Conservation (phyloP, 2,888 invertebrate species). For the Brenthis hecate region DNA sequence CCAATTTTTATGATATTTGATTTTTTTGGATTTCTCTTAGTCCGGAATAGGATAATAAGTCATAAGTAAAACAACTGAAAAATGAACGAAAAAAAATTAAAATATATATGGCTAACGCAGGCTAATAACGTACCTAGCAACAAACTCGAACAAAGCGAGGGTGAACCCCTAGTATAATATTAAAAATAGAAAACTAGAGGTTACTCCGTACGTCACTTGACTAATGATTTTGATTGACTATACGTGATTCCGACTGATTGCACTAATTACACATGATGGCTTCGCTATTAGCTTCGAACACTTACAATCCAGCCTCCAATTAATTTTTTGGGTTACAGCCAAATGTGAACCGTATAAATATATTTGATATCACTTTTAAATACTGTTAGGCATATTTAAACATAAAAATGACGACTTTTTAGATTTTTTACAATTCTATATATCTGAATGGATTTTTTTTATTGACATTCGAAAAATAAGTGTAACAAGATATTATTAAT, state of each 20-base stretch:
- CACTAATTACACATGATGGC: slow-evolving; percentile 26
- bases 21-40: too few relatives aligned
- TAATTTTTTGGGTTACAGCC: slow-evolving; percentile 33
- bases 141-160: too few relatives aligned
- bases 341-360: slow-evolving; percentile 26
- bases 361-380: not conserved
- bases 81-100: too few relatives aligned
- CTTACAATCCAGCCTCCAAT: slow-evolving; percentile 27
- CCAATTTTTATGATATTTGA: too few relatives aligned
- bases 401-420: not conserved
- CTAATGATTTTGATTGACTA: slow-evolving; percentile 25
- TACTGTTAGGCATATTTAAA: not conserved
- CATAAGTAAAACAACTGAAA: too few relatives aligned
- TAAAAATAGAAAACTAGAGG: not conserved
- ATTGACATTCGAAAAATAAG: too few relatives aligned
- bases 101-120: too few relatives aligned
- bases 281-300: slow-evolving; percentile 16
- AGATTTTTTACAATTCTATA: not conserved
- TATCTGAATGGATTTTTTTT: too few relatives aligned
- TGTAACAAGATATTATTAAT: too few relatives aligned
- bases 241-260: slow-evolving; percentile 33
- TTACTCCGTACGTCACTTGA: slow-evolving; percentile 16
- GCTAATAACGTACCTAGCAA: too few relatives aligned
- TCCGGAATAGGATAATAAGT: too few relatives aligned
- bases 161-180: too few relatives aligned